Evolutionary conservation across 1,140 invertebrate genomes (phyloP), one percentile per base, ranked within the genome.

Genomic region (Manduca sexta): DNA sequence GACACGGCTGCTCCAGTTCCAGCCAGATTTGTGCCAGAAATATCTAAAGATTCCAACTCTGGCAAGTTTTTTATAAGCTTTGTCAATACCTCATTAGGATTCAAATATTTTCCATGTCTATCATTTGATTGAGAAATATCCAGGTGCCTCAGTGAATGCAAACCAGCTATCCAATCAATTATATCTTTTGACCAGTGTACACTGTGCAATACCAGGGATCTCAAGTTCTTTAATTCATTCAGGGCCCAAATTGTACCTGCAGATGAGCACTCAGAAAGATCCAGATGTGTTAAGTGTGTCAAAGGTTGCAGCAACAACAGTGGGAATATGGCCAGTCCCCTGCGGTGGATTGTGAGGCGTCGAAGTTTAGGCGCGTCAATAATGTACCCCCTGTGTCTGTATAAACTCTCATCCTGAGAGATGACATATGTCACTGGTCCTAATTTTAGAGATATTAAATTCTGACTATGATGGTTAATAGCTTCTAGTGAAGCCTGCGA

Each of bases 11-110:
- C 91, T 6, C 93, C 94, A 56, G 91, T 90, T 15, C 96, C 96
- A 31, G 96, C 96, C 39, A 90, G 68, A 71, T 90, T 89, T 13
- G 94, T 95, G 1, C 95, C 95, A 4, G 95, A 97, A 72, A 98
- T 97, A 81, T 98, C 97, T 38, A 98, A 79, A 34, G 94, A 95
- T 41, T 88, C 89, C 30, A 98, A 80, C 45, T 91, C 73, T 0
- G 93, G 92, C 60, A 98, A 85, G 65, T 86, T 92, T 37, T 88
- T 85, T 1, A 97, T 90, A 26, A 98, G 84, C 50, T 88, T 86
- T 18, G 88, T 80, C 17, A 98, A 77, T 16, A 90, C 86, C 49
- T 89, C 78, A 77, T 93, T 92, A 16, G 92, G 91, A 67, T 90
- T 89, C 0, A 79, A 62, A 74, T 89, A 95, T 53, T 86, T 86